A percentile compares a stretch with the other conserved stretches of the same genome.
These are phyloP conservation scores for Stratiomys singularior DNA, from an alignment of 2,888 invertebrate species.

Conservation along the genomic window DNA sequence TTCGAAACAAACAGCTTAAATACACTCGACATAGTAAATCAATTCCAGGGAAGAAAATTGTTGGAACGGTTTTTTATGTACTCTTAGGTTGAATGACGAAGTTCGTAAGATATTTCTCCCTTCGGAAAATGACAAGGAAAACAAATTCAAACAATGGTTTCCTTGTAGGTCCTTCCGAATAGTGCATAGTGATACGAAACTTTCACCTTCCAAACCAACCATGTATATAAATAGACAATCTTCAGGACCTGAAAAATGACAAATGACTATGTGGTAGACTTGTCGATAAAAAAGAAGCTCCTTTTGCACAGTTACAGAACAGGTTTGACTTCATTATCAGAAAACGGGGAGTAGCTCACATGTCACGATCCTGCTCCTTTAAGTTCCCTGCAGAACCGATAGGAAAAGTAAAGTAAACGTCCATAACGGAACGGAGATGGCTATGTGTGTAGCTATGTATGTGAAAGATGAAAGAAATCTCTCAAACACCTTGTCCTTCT, in stretches of 20 bases:
- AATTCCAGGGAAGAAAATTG: not conserved
- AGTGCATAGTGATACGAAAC: constrained; percentile 3
- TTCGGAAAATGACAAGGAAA: not conserved
- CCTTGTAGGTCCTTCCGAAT: not conserved
- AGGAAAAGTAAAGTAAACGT: not conserved
- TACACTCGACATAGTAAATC: not conserved
- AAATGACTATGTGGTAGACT: constrained; percentile 12
- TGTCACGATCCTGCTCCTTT: constrained; percentile 8
- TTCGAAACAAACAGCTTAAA: too few relatives aligned
- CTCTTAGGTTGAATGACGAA: not conserved
- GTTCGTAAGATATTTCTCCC: constrained; percentile 8
- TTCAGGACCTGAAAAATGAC: not conserved
- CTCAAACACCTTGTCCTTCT: not conserved
- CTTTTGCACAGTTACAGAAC: constrained; percentile 5
- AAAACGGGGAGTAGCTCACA: constrained; percentile 29
- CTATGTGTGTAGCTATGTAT: not conserved
- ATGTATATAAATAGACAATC: constrained; percentile 1
- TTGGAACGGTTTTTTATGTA: not conserved
- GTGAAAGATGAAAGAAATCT: constrained; percentile 35
- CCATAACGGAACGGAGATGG: not conserved
- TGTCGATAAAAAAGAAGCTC: constrained; percentile 31
- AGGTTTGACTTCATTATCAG: not conserved
- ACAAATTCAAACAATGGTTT: constrained; percentile 13
- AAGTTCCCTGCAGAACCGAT: not conserved
- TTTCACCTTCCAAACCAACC: constrained; percentile 12